Conservation (phyloP, 1,140 invertebrate species). For the Drosophila lacteicornis region DNA sequence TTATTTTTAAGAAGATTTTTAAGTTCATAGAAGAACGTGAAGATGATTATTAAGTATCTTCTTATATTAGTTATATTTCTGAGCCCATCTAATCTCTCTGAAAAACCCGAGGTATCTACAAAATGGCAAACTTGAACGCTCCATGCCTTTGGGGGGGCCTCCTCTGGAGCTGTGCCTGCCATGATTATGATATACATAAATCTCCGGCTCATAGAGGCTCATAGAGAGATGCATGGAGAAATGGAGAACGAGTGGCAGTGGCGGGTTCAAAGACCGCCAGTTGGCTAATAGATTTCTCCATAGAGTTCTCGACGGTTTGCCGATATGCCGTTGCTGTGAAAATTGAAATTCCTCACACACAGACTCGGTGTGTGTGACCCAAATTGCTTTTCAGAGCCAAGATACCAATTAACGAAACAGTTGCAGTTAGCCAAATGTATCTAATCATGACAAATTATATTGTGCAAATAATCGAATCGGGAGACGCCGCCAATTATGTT, state of each 20-base stretch:
- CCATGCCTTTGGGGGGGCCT: constrained; percentile 22
- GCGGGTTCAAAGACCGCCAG: constrained; percentile 55
- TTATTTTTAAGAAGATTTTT: not conserved
- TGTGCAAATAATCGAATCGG: constrained; percentile 61
- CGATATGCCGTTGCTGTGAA: constrained; percentile 36
- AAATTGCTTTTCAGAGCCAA: constrained; percentile 32
- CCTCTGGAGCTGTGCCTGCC: constrained; percentile 24
- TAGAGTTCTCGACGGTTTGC: constrained; percentile 30
- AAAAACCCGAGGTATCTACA: constrained; percentile 3
- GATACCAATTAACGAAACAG: constrained; percentile 47
- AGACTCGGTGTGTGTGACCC: constrained; percentile 28
- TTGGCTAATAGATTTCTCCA: constrained; percentile 57
- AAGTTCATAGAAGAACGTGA: too few relatives aligned
- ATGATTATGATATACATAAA: constrained; percentile 76
- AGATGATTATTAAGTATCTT: not conserved
- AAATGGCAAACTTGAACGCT: constrained; percentile 35
- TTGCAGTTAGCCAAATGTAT: constrained; percentile 57
- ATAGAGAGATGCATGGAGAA: constrained; percentile 33
- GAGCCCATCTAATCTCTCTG: not conserved
- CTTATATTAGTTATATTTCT: not conserved
- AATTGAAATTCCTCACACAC: constrained; percentile 35
- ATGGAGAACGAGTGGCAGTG: constrained; percentile 34
- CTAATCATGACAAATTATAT: constrained; percentile 58
- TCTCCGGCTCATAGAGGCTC: constrained; percentile 45
- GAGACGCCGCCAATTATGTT: constrained; percentile 75